Evolutionary conservation across 1,140 invertebrate species (phyloP).

Genomic region (Drosophila leontia): DNA sequence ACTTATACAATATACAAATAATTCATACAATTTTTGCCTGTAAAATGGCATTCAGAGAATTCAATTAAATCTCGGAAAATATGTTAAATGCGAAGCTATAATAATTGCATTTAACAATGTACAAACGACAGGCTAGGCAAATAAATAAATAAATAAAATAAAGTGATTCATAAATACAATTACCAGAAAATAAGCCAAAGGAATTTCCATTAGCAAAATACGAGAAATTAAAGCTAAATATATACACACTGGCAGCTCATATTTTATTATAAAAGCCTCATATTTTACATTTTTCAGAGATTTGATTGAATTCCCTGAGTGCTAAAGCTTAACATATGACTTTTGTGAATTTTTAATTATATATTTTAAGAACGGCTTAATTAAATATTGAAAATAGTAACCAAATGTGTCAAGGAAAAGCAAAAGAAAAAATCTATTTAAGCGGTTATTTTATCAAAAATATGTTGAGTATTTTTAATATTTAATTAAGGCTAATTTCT

Average conservation of each 20-base stretch:
- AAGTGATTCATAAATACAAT: slow-evolving; percentile 5
- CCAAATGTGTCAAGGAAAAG: too few relatives aligned
- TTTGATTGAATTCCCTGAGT: neutral
- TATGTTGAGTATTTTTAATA: neutral
- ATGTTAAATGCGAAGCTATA: neutral
- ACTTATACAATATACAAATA: slow-evolving; percentile 3
- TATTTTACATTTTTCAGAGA: neutral
- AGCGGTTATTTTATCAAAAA: too few relatives aligned
- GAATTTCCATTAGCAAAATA: neutral
- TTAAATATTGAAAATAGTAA: neutral
- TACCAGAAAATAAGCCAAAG: slow-evolving; percentile 1
- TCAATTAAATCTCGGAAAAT: slow-evolving; percentile 5
- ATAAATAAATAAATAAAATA: slow-evolving; percentile 3
- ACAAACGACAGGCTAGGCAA: neutral
- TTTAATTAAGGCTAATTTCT: neutral
- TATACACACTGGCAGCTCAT: neutral
- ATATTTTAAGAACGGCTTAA: neutral
- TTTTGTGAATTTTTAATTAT: neutral
- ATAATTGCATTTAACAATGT: slow-evolving; percentile 11
- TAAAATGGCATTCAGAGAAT: slow-evolving; percentile 1
- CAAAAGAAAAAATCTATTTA: too few relatives aligned
- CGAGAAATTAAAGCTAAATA: neutral
- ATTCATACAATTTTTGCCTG: neutral
- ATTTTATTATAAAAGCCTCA: neutral
- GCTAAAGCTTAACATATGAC: neutral